These are phyloP conservation scores for Drosophila guanche DNA, from an alignment of 1,140 invertebrate species.

Conservation along the genomic window DNA sequence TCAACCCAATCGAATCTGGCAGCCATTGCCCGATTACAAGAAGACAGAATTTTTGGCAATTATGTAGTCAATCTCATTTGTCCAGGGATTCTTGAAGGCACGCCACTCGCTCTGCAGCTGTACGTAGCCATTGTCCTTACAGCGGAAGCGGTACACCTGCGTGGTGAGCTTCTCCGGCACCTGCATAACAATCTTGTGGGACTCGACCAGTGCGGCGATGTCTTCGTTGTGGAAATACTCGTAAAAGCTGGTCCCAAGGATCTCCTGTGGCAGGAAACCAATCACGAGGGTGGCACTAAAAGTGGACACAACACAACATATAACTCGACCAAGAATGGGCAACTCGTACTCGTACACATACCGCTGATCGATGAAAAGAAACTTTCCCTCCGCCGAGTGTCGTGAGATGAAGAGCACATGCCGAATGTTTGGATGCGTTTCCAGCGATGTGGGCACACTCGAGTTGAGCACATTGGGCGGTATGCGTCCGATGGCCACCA, in stretches of 20 bases:
- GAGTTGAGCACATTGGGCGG: slow-evolving; percentile 85
- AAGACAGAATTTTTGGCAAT: slow-evolving; percentile 93
- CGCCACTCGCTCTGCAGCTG: slow-evolving; percentile 93
- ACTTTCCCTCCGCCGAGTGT: slow-evolving; percentile 97
- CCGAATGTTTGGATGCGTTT: slow-evolving; percentile 84
- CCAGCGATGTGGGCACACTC: slow-evolving; percentile 77
- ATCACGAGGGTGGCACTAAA: slow-evolving; percentile 93
- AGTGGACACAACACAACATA: slow-evolving; percentile 26
- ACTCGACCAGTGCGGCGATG: slow-evolving; percentile 90
- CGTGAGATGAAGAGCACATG: slow-evolving; percentile 91
- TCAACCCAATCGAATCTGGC: too few relatives aligned
- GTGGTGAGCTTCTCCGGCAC: slow-evolving; percentile 87
- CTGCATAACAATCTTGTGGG: slow-evolving; percentile 92
- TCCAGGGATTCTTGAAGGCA: slow-evolving; percentile 95
- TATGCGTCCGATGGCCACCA: slow-evolving; percentile 91
- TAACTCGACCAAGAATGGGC: background rate
- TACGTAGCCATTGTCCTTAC: slow-evolving; percentile 90
- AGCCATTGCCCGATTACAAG: slow-evolving; percentile 83
- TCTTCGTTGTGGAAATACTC: slow-evolving; percentile 96
- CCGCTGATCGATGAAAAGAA: slow-evolving; percentile 97
- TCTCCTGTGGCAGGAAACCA: slow-evolving; percentile 96
- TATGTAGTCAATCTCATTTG: slow-evolving; percentile 94
- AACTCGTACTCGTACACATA: slow-evolving; percentile 61
- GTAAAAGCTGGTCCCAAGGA: slow-evolving; percentile 96
- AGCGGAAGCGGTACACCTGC: slow-evolving; percentile 90